Conservation (phyloP, 2,888 invertebrate species). For the Abrostola tripartita region DNA sequence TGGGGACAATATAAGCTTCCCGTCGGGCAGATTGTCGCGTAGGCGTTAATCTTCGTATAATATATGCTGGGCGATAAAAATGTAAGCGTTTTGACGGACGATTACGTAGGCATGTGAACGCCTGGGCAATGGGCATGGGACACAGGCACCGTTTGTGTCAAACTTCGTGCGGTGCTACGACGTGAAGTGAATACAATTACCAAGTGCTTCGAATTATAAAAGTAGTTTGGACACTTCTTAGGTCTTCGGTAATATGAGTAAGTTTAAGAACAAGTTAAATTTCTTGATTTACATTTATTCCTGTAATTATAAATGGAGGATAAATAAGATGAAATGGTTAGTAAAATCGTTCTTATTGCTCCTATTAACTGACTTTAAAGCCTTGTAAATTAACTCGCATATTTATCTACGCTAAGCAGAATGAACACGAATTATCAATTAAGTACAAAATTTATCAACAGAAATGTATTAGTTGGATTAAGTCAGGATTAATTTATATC, state of each 20-base stretch:
- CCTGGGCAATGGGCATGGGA: conserved; percentile 34
- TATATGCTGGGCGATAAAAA: conserved; percentile 58
- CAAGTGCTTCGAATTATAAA: conserved; percentile 27
- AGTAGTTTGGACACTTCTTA: conserved; percentile 15
- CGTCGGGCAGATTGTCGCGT: conserved; percentile 70
- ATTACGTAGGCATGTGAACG: conserved; percentile 55
- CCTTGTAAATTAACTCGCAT: not conserved
- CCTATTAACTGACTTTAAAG: not conserved
- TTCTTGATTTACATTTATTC: not conserved
- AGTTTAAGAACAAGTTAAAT: not conserved
- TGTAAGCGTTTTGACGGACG: conserved; percentile 65
- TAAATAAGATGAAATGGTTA: not conserved
- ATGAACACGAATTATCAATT: conserved; percentile 1
- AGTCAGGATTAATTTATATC: conserved; percentile 32
- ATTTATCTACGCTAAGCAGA: not conserved
- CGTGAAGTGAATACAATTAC: conserved; percentile 56
- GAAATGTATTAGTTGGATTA: conserved; percentile 19
- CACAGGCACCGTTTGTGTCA: conserved; percentile 29
- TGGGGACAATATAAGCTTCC: conserved; percentile 72
- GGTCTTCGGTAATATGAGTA: conserved; percentile 9
- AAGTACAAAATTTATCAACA: not conserved
- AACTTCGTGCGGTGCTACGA: conserved; percentile 31
- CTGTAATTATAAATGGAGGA: not conserved
- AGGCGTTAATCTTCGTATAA: conserved; percentile 71
- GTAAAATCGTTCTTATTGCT: not conserved